Percentiles rank a stretch among this genome's conserved stretches.
Conservation (phyloP, 2,113 vertebrate genomes). For the Cephalopholis sonnerati region DNA sequence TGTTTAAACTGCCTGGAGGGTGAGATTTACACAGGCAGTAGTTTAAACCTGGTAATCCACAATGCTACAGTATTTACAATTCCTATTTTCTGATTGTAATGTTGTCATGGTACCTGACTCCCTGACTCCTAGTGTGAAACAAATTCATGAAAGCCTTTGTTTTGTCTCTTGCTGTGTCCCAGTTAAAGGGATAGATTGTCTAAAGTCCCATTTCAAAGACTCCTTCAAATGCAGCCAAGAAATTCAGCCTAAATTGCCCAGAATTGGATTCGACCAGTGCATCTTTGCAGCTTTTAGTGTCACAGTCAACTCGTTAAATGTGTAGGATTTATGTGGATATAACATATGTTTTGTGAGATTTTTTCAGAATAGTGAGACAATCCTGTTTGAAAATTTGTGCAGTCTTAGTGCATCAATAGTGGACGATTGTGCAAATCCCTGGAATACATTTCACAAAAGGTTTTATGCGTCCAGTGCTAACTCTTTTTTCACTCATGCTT, state of each 20-base stretch:
- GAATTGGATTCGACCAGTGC: constrained; percentile 3
- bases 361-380: background rate
- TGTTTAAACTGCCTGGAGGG: constrained; percentile 32
- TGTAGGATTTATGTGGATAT: background rate
- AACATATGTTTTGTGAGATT: background rate
- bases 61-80: constrained; percentile 22
- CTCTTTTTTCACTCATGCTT: background rate
- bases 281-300: background rate
- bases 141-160: constrained; percentile 28
- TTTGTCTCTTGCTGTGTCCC: constrained; percentile 6
- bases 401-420: background rate
- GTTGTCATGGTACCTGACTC: background rate
- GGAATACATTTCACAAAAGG: background rate
- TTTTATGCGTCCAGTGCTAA: background rate
- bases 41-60: constrained; percentile 8
- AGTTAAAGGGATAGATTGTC: constrained; percentile 17
- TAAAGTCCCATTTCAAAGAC: constrained; percentile 37
- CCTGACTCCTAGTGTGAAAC: background rate
- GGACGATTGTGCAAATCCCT: background rate
- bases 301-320: background rate
- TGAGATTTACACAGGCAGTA: constrained; percentile 12
- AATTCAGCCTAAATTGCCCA: constrained; percentile 1
- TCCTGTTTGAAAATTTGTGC: background rate
- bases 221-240: constrained; percentile 12
- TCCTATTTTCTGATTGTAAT: background rate